Percentiles rank a stretch among this genome's conserved stretches.
These are phyloP conservation scores for Periophthalmus modestus DNA, from an alignment of 2,113 vertebrate genomes.

Conservation along the genomic window DNA sequence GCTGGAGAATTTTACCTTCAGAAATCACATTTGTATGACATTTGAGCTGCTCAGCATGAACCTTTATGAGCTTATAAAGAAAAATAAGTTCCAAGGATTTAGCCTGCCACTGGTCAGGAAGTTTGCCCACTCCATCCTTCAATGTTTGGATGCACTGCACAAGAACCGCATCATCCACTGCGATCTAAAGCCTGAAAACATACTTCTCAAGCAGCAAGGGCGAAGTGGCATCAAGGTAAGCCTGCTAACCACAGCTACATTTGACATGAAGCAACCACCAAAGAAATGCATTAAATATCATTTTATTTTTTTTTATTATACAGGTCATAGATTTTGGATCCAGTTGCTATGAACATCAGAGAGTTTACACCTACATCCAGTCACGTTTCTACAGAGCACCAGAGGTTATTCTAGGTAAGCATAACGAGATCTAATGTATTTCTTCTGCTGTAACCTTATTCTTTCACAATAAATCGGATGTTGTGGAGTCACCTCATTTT, in stretches of 20 bases:
- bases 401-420: conserved; percentile 90
- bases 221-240: conserved; percentile 92
- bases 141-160: conserved; percentile 97
- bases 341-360: conserved; percentile 97
- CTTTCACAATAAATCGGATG: background rate
- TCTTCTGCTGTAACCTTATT: background rate
- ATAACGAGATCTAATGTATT: background rate
- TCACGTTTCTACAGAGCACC: conserved; percentile 97
- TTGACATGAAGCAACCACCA: background rate
- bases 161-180: conserved; percentile 99
- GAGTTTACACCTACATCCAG: conserved; percentile 99
- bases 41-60: conserved; percentile 99
- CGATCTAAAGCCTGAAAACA: conserved; percentile 99
- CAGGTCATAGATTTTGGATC: conserved; percentile 97
- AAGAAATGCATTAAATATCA: background rate
- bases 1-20: conserved; percentile 98
- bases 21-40: conserved; percentile 99
- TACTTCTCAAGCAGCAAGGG: conserved; percentile 96
- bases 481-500: background rate
- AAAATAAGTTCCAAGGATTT: conserved; percentile 99
- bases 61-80: conserved; percentile 98
- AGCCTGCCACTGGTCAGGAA: conserved; percentile 97
- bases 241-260: background rate
- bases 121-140: conserved; percentile 97
- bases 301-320: background rate